Percentiles rank a stretch among this genome's conserved stretches.
phyloP scores from a whole-genome alignment of 2,797 vertebrate genomes.

The Orientallactaga sibirica region DNA sequence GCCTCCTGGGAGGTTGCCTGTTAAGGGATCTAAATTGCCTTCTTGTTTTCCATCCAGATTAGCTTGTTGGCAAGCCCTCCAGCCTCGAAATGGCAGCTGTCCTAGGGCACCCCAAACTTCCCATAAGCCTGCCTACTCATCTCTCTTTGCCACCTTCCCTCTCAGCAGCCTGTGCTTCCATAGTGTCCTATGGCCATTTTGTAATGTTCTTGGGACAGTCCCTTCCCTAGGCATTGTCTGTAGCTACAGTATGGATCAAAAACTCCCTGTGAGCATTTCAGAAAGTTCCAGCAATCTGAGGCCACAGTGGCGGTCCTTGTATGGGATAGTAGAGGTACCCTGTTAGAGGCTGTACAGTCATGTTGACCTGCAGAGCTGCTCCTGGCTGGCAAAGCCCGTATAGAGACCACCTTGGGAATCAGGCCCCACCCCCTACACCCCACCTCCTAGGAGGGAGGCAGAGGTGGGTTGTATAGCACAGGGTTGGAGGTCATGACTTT shows the following conservation, averaged over 20 bases:
- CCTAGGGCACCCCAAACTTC: too few relatives aligned
- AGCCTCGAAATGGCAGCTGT: not conserved
- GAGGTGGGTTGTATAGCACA: not conserved
- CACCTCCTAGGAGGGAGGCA: not conserved
- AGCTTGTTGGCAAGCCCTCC: not conserved
- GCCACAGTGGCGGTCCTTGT: not conserved
- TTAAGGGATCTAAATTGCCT: not conserved
- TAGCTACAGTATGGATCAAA: not conserved
- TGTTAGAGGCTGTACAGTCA: not conserved
- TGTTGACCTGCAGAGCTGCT: not conserved
- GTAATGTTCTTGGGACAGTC: not conserved
- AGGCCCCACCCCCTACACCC: too few relatives aligned
- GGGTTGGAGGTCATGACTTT: not conserved
- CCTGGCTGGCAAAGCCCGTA: not conserved
- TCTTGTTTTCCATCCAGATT: not conserved
- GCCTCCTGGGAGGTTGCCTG: not conserved
- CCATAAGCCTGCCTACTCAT: too few relatives aligned
- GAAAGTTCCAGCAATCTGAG: not conserved
- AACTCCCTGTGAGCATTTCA: not conserved
- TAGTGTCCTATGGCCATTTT: not conserved
- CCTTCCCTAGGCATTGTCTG: too few relatives aligned
- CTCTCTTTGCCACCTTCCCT: accelerated
- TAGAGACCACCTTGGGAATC: too few relatives aligned
- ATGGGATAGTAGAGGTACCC: not conserved
- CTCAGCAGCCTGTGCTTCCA: not conserved